Base-by-base conservation (phyloP, 1,140 invertebrate genomes). In the Cotesia chilonis region DNA sequence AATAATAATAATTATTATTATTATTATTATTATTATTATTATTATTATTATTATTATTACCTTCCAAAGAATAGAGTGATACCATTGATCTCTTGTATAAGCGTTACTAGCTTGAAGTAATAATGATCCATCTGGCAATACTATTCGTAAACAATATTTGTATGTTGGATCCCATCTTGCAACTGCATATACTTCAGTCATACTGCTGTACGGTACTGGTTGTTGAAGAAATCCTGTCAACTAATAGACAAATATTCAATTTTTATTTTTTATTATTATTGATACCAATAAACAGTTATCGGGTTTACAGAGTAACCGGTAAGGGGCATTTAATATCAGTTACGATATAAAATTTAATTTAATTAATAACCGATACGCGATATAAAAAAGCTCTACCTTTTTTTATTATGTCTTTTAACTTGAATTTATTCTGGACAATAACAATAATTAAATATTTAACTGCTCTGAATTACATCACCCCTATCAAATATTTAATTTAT, bases 61-160 rank as follows among this genome's bases (percentile, higher is more conserved):
- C 90, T 93, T 94, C 94, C 94, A 95, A 66, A 92, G 86, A 78
- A 95, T 93, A 54, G 94, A 95, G 82, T 95, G 90, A 77, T 92
- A 92, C 93, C 94, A 95, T 82, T 95, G 94, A 87, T 95, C 93
- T 82, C 94, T 88, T 6, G 92, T 90, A 78, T 95, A 94, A 47
- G 91, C 89, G 82, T 94, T 94, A 78, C 91, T 93, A 20, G 92
- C 92, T 91, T 95, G 93, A 35, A 95, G 84, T 4, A 95, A 86
- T 14, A 95, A 85, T 38, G 93, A 94, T 63, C 93, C 94, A 81
- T 94, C 91, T 5, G 90, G 89, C 79, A 95, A 89, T 35, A 94
- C 92, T 76, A 95, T 92, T 75, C 94, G 88, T 68, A 95, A 89
- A 84, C 93, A 95, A 82, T 93, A 95, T 82, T 94, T 93, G 77